phyloP scores from a whole-genome alignment of 2,797 vertebrate genomes.

The Oreochromis mossambicus region DNA sequence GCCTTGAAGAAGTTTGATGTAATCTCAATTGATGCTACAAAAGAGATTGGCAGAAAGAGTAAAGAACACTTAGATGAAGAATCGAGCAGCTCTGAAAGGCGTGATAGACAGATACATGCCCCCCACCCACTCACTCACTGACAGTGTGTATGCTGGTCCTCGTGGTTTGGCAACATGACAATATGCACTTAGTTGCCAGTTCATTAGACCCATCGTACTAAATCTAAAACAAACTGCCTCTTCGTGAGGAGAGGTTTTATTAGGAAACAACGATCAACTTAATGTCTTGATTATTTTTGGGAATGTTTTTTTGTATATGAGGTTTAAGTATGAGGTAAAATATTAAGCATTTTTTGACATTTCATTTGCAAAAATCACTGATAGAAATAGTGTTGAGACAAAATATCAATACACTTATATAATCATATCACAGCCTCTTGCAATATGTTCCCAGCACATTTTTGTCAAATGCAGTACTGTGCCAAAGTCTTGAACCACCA shows the following conservation, averaged over 20 bases:
- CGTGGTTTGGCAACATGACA: neutral
- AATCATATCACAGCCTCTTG: neutral
- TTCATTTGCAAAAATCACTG: neutral
- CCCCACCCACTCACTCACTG: neutral
- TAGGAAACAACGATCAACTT: neutral
- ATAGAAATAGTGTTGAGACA: neutral
- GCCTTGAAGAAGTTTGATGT: conserved; percentile 28
- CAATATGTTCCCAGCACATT: neutral
- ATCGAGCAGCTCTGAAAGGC: neutral
- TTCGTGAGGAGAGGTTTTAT: no score
- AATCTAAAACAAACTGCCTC: neutral
- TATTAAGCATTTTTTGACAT: neutral
- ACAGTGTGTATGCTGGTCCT: neutral
- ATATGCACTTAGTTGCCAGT: neutral
- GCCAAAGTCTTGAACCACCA: neutral
- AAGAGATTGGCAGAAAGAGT: neutral
- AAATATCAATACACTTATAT: neutral
- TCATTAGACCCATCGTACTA: neutral
- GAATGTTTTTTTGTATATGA: neutral
- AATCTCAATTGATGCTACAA: conserved; percentile 2
- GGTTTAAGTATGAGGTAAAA: neutral
- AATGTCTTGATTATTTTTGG: neutral
- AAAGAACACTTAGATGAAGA: neutral
- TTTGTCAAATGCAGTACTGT: neutral
- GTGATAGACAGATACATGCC: neutral